Base-by-base conservation (phyloP, 2,113 vertebrate genomes). In the Petrocephalus microphthalmus region DNA sequence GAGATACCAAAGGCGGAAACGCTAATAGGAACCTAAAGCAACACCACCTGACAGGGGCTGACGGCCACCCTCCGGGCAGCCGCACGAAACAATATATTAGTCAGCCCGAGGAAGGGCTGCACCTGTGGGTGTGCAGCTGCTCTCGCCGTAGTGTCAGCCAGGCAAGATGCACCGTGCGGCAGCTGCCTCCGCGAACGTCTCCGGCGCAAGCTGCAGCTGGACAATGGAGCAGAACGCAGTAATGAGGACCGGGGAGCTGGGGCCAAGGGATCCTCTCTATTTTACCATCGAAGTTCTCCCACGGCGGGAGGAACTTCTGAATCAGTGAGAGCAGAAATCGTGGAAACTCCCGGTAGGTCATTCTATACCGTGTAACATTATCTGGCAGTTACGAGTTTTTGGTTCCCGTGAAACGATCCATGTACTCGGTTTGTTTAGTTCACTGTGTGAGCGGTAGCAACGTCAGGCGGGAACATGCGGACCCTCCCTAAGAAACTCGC, bases 191-290 rank as follows among this genome's bases (percentile, higher is more conserved):
- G 51, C 52, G 4, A 25, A 29, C 49, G 56, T 5, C 19, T 42
- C 29, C 25, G 17, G 17, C 7, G 17, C 45, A 87, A 25, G 67
- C 49, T 37, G 87, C 87, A 71, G 49, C 87, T 78, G 71, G 49
- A 81, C 87, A 85, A 53, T 85, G 22, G 83, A 53, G 49, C 49
- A 53, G n/a, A 51, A 33, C 13, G 83, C 82, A 29, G 47, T 29
- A 19, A 82, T 22, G 11, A 57, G 51, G 51, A 54, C 20, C 49
- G 37, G 22, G 2, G 56, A 45, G 37, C 37, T 1, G 37, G 11
- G 57, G 42, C 20, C 64, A 54, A 86, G 88, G 84, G 88, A 86
- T 89, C 88, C 47, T 86, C 88, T 20, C 29, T 53, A 71, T 86
- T 89, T 89, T 85, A 71, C 88, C 19, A 33, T 5, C 33, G 7